These are phyloP conservation scores for Cephalopholis sonnerati DNA, from an alignment of 2,113 vertebrate genomes.

Conservation along the genomic window DNA sequence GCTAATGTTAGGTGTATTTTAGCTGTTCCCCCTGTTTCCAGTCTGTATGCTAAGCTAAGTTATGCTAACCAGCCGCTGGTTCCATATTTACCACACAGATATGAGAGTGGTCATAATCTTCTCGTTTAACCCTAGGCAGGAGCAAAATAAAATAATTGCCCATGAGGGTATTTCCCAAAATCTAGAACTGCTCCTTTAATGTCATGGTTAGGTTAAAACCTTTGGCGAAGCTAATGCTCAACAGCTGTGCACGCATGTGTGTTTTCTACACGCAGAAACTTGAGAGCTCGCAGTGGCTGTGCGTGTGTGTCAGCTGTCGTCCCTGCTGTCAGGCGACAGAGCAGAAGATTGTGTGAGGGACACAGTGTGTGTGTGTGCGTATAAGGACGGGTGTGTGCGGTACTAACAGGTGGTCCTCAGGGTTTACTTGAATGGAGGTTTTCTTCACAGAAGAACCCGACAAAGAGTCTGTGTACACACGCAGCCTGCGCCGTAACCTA, in stretches of 20 bases:
- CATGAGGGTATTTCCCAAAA: neutral
- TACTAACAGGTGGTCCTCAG: slow-evolving; percentile 89
- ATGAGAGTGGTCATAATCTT: neutral
- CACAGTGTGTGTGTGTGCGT: slow-evolving; percentile 24
- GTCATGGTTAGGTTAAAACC: slow-evolving; percentile 30
- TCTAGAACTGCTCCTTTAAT: slow-evolving; percentile 18
- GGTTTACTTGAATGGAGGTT: slow-evolving; percentile 84
- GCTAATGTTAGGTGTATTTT: neutral
- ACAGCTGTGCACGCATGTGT: slow-evolving; percentile 60
- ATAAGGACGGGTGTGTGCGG: slow-evolving; percentile 74
- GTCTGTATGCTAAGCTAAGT: neutral
- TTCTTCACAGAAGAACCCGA: slow-evolving; percentile 85
- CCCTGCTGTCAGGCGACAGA: slow-evolving; percentile 72
- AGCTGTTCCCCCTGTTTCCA: neutral
- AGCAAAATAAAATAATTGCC: neutral
- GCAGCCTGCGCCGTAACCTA: slow-evolving; percentile 76
- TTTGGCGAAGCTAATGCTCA: slow-evolving; percentile 31
- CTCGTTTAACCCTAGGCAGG: neutral
- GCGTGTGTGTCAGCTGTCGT: slow-evolving; percentile 86
- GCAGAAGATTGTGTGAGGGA: slow-evolving; percentile 57
- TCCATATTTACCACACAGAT: neutral
- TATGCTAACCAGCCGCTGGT: neutral
- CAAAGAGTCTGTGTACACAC: slow-evolving; percentile 86
- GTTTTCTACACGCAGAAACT: slow-evolving; percentile 70
- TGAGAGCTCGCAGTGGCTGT: slow-evolving; percentile 62